Base-by-base conservation (phyloP, 2,888 invertebrate genomes). In the Autographa gamma region DNA sequence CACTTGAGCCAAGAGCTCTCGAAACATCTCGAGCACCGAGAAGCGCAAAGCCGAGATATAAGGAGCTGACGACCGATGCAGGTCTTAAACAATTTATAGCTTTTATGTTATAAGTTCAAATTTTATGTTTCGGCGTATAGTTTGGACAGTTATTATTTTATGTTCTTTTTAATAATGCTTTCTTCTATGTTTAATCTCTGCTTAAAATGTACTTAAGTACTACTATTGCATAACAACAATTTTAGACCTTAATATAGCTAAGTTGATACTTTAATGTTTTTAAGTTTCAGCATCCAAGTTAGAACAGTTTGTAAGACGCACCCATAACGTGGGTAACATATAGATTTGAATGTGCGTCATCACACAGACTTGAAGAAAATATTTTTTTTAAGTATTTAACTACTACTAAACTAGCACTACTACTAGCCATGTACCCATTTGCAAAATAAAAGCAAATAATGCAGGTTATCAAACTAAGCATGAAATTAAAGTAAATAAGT, bases 1-100 rank as follows among this genome's bases (percentile, higher is more conserved):
- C 83, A 78, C 86, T 88, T 74, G 66, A 77, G 74, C 63, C 60
- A 68, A 85, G 84, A 68, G 78, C 70, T 69, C 85, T 86, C 66
- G 61, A 77, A 76, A 77, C 74, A 77, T 85, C 25, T 25, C 25
- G 25, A 25, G 25, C 25, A 25, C 25, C 80, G 78, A 83, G 82
- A 41, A 69, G 80, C 74, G 76, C 73, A 77, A 82, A 82, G 78
- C 77, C 73, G 80, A 75, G 70, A 74, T 48, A 71, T 68, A 68
- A 82, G 77, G 73, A 76, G 73, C 58, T 54, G 32, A 73, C 63
- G 70, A 73, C 70, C 62, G 59, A 63, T 73, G 67, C 66, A 60
- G 63, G 31, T 66, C 69, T 73, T 58, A 69, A 65, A 66, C 19
- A 63, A 76, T 71, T 76, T 72, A 76, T 71, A 58, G 71, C 66